Conservation (phyloP, 2,113 vertebrate genomes). For the Nestor notabilis region DNA sequence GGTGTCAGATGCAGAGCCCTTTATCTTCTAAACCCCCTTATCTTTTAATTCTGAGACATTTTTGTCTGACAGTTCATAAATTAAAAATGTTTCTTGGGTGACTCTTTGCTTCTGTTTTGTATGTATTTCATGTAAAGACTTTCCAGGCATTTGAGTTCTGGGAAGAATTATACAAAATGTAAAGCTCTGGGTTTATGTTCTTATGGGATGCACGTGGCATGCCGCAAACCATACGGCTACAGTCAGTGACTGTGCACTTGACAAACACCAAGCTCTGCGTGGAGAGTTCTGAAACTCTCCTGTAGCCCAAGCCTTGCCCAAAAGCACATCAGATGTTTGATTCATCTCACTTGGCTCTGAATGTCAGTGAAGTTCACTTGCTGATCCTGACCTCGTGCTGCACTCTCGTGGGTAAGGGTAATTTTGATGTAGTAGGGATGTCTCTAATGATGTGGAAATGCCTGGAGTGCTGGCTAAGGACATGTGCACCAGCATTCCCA, state of each 20-base stretch:
- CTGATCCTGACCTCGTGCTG: not conserved
- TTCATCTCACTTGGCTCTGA: not conserved
- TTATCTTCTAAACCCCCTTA: conserved; percentile 59
- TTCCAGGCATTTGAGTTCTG: conserved; percentile 5
- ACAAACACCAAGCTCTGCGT: not conserved
- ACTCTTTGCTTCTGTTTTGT: conserved; percentile 45
- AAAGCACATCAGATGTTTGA: not conserved
- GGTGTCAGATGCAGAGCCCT: conserved; percentile 24
- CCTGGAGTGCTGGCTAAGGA: not conserved
- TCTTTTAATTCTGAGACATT: conserved; percentile 59
- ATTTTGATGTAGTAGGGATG: not conserved
- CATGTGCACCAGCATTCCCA: not conserved
- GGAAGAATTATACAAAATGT: conserved; percentile 40
- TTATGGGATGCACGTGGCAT: not conserved
- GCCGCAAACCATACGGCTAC: not conserved
- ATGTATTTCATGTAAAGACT: conserved; percentile 57
- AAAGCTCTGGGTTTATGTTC: conserved; percentile 16
- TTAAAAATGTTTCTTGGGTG: conserved; percentile 60
- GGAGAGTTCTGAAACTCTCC: not conserved
- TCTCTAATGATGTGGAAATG: not conserved
- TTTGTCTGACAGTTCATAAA: conserved; percentile 67
- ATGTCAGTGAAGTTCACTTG: not conserved
- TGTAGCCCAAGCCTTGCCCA: not conserved
- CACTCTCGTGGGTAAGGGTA: not conserved
- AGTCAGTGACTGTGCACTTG: not conserved